These are phyloP conservation scores for Sardina pilchardus DNA, from an alignment of 2,113 vertebrate species.

Conservation along the genomic window DNA sequence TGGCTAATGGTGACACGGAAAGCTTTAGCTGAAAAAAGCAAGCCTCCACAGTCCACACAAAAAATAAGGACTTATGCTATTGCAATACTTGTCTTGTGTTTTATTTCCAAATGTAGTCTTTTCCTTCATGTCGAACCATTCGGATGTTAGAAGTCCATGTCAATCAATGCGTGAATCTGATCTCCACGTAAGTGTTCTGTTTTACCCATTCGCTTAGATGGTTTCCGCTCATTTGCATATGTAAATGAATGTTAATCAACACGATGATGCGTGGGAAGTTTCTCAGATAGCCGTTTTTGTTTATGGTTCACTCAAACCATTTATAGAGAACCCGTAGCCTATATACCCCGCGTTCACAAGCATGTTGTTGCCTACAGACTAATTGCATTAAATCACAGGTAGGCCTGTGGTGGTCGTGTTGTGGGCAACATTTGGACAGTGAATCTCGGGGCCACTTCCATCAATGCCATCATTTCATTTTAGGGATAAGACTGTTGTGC, in stretches of 20 bases:
- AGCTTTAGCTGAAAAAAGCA: neutral
- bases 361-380: neutral
- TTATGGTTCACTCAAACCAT: constrained; percentile 53
- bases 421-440: neutral
- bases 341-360: neutral
- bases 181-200: neutral
- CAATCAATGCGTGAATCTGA: neutral
- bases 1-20: neutral
- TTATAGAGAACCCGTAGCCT: neutral
- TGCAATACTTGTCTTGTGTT: neutral
- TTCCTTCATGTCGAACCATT: neutral
- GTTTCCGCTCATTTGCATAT: constrained; percentile 85
- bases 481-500: neutral
- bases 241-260: constrained; percentile 87
- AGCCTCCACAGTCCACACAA: neutral
- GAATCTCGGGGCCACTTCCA: neutral
- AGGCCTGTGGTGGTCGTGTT: neutral
- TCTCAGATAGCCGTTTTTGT: constrained; percentile 67
- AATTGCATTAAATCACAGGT: neutral
- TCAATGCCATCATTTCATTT: neutral
- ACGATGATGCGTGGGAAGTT: constrained; percentile 71
- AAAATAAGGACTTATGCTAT: neutral
- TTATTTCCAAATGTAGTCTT: neutral
- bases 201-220: neutral
- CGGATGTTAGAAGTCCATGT: neutral